Conservation (phyloP, 2,888 invertebrate genomes). For the Nebria brevicollis region DNA sequence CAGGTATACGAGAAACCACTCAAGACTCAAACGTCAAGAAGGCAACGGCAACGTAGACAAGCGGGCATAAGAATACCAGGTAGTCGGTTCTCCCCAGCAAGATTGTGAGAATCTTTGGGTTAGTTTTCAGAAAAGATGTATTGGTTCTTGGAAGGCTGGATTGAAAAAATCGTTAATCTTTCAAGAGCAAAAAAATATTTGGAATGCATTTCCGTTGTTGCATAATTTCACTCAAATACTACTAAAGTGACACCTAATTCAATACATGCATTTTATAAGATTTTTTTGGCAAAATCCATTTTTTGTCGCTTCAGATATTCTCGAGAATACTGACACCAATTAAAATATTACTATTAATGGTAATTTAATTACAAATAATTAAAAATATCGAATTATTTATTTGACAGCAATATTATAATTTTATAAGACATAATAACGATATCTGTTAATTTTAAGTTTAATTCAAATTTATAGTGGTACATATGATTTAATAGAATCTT, state of each 20-base stretch:
- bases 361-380: too few relatives aligned
- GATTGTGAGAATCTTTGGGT: neutral
- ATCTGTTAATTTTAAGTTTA: too few relatives aligned
- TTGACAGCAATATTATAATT: too few relatives aligned
- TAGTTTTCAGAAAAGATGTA: neutral
- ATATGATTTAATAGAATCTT: too few relatives aligned
- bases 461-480: too few relatives aligned
- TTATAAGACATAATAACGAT: too few relatives aligned
- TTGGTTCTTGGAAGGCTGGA: neutral
- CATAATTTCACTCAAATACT: neutral
- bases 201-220: neutral
- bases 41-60: neutral
- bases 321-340: too few relatives aligned
- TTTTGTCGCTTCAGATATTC: too few relatives aligned
- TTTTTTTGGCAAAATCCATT: too few relatives aligned
- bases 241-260: neutral
- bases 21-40: neutral
- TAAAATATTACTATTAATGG: too few relatives aligned
- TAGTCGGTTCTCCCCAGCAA: neutral
- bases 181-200: neutral
- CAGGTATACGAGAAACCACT: neutral
- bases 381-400: too few relatives aligned
- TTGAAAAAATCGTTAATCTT: neutral
- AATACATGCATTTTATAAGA: too few relatives aligned
- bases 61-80: neutral